Conservation (phyloP, 2,797 vertebrate genomes). For the Microctenopoma stevenorrisi region DNA sequence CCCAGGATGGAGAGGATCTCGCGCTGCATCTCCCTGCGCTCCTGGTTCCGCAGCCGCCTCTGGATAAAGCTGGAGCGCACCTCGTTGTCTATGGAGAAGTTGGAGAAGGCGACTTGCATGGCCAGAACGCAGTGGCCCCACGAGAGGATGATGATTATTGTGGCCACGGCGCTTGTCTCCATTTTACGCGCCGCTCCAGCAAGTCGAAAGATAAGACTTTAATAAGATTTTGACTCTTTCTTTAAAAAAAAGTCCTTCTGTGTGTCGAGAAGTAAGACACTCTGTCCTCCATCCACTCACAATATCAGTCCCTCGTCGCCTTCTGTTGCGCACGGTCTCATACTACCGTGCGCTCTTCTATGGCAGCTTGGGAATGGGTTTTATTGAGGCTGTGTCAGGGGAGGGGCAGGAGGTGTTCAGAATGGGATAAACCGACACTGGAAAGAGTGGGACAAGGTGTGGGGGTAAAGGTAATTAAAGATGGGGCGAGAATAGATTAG, state of each 20-base stretch:
- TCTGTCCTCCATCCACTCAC: not conserved
- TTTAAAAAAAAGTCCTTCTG: too few species aligned
- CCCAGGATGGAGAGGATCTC: slow-evolving; percentile 98
- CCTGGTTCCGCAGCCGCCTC: slow-evolving; percentile 91
- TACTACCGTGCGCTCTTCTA: slow-evolving; percentile 34
- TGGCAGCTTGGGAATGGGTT: slow-evolving; percentile 42
- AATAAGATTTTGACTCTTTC: not conserved
- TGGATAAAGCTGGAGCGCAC: slow-evolving; percentile 95
- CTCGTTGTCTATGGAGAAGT: slow-evolving; percentile 90
- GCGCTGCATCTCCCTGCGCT: slow-evolving; percentile 96
- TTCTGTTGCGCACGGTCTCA: slow-evolving; percentile 13
- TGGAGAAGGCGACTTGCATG: slow-evolving; percentile 84
- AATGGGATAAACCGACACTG: slow-evolving; percentile 47
- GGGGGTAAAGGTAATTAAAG: slow-evolving; percentile 22
- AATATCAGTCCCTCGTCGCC: slow-evolving; percentile 3
- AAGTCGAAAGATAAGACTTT: not conserved
- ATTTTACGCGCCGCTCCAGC: slow-evolving; percentile 54
- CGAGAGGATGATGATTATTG: slow-evolving; percentile 31
- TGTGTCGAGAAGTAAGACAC: not conserved
- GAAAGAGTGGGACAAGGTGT: slow-evolving; percentile 28
- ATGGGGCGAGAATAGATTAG: slow-evolving; percentile 11
- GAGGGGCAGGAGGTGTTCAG: slow-evolving; percentile 58
- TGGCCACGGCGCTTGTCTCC: slow-evolving; percentile 31
- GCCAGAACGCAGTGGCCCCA: slow-evolving; percentile 81
- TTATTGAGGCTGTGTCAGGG: slow-evolving; percentile 64